phyloP scores from a whole-genome alignment of 2,888 invertebrate genomes.

The Drosophila melanocephala region DNA sequence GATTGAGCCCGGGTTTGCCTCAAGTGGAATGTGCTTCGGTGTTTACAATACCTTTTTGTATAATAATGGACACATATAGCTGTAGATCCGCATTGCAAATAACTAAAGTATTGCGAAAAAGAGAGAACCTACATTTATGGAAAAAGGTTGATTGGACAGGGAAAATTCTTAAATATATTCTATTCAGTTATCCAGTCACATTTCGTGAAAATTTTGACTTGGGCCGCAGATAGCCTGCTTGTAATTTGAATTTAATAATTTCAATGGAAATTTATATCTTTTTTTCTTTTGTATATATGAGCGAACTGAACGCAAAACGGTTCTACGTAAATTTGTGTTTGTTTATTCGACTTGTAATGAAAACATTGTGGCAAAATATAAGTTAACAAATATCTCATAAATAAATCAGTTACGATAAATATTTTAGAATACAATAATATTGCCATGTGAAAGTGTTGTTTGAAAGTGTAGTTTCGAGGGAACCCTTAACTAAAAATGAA shows the following conservation, averaged over 20 bases:
- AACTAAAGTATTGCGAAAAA: background rate
- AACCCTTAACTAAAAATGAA: background rate
- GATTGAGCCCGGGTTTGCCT: constrained; percentile 5
- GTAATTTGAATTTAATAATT: background rate
- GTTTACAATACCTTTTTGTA: background rate
- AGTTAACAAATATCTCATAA: background rate
- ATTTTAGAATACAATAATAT: background rate
- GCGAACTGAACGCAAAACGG: background rate
- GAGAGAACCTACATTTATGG: too few species aligned
- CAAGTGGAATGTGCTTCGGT: background rate
- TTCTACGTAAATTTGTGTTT: background rate
- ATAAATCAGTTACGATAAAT: background rate
- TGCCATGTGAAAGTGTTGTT: background rate
- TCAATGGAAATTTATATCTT: background rate
- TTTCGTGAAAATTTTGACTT: background rate
- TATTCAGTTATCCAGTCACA: background rate
- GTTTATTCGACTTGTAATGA: background rate
- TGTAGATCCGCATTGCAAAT: constrained; percentile 1
- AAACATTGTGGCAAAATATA: background rate
- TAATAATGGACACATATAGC: background rate
- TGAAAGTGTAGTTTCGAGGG: background rate
- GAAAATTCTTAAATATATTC: background rate
- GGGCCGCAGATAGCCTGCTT: background rate
- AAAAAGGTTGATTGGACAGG: background rate
- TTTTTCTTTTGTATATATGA: background rate